Evolutionary conservation across 2,797 vertebrate genomes (phyloP).

Genomic region (Danio albolineatus): DNA sequence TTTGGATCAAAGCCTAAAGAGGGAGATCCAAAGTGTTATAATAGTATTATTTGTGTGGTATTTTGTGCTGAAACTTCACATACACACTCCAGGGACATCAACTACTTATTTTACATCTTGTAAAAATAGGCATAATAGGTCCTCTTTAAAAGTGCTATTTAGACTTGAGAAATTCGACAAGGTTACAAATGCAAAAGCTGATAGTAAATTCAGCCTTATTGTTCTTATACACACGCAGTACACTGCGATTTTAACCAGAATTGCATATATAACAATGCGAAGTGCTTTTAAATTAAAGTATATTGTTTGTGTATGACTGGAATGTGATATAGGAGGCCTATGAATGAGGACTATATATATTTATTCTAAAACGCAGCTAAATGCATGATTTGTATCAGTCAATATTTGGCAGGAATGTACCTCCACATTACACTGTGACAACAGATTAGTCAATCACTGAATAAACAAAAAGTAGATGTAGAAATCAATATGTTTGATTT

Average conservation of each 20-base stretch:
- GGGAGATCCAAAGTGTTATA: too few relatives aligned
- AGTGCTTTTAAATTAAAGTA: background rate
- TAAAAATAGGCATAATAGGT: too few relatives aligned
- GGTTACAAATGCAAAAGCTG: too few relatives aligned
- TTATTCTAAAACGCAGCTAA: background rate
- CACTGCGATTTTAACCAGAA: background rate
- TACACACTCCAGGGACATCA: too few relatives aligned
- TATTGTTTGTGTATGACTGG: background rate
- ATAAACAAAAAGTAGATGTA: background rate
- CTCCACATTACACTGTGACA: background rate
- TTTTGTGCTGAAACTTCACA: too few relatives aligned
- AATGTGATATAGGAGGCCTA: background rate
- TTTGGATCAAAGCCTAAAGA: too few relatives aligned
- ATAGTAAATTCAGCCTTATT: background rate
- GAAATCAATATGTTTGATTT: background rate
- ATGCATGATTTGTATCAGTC: background rate
- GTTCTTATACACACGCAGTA: too few relatives aligned
- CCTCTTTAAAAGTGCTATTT: too few relatives aligned
- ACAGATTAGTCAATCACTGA: background rate
- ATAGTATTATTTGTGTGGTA: too few relatives aligned
- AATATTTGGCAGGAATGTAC: background rate
- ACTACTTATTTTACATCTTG: too few relatives aligned
- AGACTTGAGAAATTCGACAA: too few relatives aligned
- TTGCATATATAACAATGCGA: background rate
- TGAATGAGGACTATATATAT: background rate